Evolutionary conservation across 2,113 vertebrate species (phyloP), one percentile per base, ranked within the genome.

Genomic region (Ciconia maguari): DNA sequence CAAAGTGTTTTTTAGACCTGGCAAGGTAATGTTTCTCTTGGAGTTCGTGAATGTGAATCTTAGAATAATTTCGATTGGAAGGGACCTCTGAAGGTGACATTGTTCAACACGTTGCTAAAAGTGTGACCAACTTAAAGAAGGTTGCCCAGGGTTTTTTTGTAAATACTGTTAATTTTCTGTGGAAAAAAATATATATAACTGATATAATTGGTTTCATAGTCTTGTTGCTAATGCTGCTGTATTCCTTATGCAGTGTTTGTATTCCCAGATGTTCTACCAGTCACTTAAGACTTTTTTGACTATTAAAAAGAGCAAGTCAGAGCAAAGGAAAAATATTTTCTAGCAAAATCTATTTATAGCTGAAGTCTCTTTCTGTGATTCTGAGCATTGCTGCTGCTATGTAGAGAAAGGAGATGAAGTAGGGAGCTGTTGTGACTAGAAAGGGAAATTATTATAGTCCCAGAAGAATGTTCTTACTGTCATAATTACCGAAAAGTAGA

Each of bases 1-100:
- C 64, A 98, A 99, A 97, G 99, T 99, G 84, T 99, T 99, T 97
- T 99, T 99, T 97, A 98, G 99, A 89, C 99, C 99, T 0, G 99
- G 99, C 78, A 99, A 99, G 99, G 99, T 99, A 98, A 98, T 68
- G n/a, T 74, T 82, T 89, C 57, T 76, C 65, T 93, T 92, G 42
- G 29, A 86, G n/a, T 44, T 92, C 30, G 26, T 92, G 32, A 89
- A 72, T 76, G 11, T 79, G 29, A 64, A 38, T 87, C 18, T 64
- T 62, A 77, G 16, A 90, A 52, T 88, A 72, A 49, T 78, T 68
- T 83, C 0, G 0, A 2, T 55, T 87, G 54, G 34, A 93, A 80
- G 41, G 12, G 22, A 24, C 30, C 16, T 89, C 46, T 54, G 64
- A 77, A 83, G 10, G 16, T 79, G 25, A 51, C 26, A 24, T 68